Evolutionary conservation across 2,888 invertebrate species (phyloP).

Genomic region (Eupithecia inturbata): DNA sequence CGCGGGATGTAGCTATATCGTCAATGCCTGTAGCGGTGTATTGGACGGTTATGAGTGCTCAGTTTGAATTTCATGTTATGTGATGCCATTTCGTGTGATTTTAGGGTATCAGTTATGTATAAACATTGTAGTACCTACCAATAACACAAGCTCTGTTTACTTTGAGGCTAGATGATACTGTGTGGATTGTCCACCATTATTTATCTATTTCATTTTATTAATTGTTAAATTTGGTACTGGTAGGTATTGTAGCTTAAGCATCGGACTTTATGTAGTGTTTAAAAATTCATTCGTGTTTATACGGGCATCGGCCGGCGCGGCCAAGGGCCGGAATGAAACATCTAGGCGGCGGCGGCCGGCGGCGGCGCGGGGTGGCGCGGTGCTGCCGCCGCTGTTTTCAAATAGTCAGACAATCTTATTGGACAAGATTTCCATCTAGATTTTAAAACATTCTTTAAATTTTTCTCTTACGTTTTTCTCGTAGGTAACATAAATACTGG

Average conservation of each 20-base stretch:
- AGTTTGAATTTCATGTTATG: constrained; percentile 27
- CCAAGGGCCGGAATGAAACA: too few relatives aligned
- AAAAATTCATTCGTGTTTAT: neutral
- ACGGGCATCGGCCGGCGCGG: neutral
- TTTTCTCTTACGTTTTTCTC: neutral
- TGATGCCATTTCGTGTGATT: constrained; percentile 20
- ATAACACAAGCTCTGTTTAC: neutral
- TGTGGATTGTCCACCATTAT: neutral
- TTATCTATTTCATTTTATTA: too few relatives aligned
- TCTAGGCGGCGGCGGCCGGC: too few relatives aligned
- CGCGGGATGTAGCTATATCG: constrained; percentile 21
- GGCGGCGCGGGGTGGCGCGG: too few relatives aligned
- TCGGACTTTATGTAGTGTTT: neutral
- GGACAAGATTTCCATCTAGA: constrained; percentile 10
- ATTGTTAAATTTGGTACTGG: neutral
- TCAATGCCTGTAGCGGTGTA: constrained; percentile 17
- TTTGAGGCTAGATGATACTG: neutral
- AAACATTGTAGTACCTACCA: neutral
- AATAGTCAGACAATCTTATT: constrained; percentile 3
- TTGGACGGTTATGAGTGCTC: constrained; percentile 27
- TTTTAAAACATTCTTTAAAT: neutral
- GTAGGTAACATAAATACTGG: neutral
- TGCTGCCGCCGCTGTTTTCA: neutral
- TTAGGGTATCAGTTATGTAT: neutral
- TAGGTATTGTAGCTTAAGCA: neutral